A percentile compares a stretch with the other conserved stretches of the same genome.
phyloP scores from a whole-genome alignment of 2,797 vertebrate genomes.

The Distichodus sexfasciatus region DNA sequence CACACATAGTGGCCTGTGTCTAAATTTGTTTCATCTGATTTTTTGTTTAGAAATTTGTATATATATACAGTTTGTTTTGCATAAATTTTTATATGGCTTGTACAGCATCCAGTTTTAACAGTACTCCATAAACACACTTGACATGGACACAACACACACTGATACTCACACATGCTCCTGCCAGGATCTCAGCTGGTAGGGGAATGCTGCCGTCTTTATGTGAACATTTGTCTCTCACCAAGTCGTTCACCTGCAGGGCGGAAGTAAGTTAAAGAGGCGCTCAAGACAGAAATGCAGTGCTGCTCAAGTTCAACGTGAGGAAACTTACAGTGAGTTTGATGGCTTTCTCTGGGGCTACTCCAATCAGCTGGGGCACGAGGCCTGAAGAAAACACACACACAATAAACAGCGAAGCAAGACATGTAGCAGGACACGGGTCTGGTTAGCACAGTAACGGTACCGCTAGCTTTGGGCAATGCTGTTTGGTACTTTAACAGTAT shows the following conservation, averaged over 20 bases:
- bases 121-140: no score
- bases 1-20: no score
- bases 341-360: constrained; percentile 98
- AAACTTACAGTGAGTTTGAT: constrained; percentile 95
- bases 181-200: constrained; percentile 84
- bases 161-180: constrained; percentile 93
- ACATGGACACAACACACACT: not conserved
- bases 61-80: no score
- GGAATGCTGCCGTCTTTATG: constrained; percentile 82
- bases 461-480: no score
- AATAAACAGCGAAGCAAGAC: not conserved
- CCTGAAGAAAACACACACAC: constrained; percentile 67
- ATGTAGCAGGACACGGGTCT: no score
- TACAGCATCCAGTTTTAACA: no score
- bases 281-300: not conserved
- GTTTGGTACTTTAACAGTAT: no score
- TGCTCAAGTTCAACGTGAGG: not conserved
- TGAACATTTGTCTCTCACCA: constrained; percentile 94
- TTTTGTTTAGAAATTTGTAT: no score
- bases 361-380: constrained; percentile 95
- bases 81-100: no score
- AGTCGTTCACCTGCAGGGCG: constrained; percentile 89
- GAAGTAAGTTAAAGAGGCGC: not conserved
- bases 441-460: no score
- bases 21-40: no score